Conservation (phyloP, 2,888 invertebrate genomes). For the Theretra japonica region DNA sequence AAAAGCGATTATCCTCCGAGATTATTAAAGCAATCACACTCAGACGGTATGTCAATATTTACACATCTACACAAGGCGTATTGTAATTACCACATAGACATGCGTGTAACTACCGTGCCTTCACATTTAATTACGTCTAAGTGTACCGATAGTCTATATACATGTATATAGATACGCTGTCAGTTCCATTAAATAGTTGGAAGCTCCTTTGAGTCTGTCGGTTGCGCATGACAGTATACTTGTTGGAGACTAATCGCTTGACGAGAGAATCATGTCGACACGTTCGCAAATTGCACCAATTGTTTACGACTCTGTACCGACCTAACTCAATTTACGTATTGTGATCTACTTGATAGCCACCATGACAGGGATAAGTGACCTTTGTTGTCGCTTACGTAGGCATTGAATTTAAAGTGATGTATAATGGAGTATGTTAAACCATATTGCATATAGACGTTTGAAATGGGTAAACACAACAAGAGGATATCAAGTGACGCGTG, state of each 20-base stretch:
- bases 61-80: constrained; percentile 49
- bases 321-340: constrained; percentile 61
- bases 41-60: constrained; percentile 56
- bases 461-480: neutral
- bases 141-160: constrained; percentile 30
- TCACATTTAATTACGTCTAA: constrained; percentile 48
- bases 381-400: constrained; percentile 27
- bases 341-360: constrained; percentile 23
- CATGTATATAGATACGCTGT: constrained; percentile 39
- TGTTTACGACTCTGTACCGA: constrained; percentile 59
- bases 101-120: constrained; percentile 30
- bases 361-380: constrained; percentile 31
- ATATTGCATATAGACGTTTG: neutral
- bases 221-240: constrained; percentile 59
- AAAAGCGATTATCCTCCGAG: constrained; percentile 43
- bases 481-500: neutral
- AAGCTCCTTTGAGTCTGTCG: constrained; percentile 52
- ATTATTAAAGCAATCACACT: constrained; percentile 49
- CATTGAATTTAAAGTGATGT: constrained; percentile 40
- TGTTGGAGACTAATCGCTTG: constrained; percentile 62
- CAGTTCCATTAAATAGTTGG: constrained; percentile 54
- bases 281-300: constrained; percentile 64
- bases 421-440: neutral
- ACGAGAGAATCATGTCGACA: constrained; percentile 55
- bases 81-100: constrained; percentile 47